Percentiles rank a stretch among this genome's conserved stretches.
Conservation (phyloP, 1,140 invertebrate species). For the Heliconius hewitsoni region DNA sequence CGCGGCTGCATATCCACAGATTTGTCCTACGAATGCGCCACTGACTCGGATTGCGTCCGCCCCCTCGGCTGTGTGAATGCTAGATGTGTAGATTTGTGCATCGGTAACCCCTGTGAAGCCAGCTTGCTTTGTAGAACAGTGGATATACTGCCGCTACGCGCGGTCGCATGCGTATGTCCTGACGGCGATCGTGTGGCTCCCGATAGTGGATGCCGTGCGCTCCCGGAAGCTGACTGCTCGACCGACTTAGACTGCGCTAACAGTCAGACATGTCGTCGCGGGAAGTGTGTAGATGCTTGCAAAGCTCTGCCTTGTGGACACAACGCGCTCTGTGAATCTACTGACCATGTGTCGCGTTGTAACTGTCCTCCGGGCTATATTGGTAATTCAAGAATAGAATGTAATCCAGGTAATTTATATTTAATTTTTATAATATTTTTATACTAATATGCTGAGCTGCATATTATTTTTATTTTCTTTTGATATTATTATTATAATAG, state of each 20-base stretch:
- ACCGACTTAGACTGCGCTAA: constrained; percentile 88
- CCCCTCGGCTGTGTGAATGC: constrained; percentile 89
- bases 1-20: constrained; percentile 83
- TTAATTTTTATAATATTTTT: constrained; percentile 15
- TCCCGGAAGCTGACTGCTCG: constrained; percentile 83
- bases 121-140: constrained; percentile 90
- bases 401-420: constrained; percentile 82
- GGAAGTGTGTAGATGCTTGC: constrained; percentile 91
- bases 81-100: constrained; percentile 89
- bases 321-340: constrained; percentile 91
- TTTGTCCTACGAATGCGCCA: constrained; percentile 84
- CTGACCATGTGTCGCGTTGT: constrained; percentile 89
- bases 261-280: constrained; percentile 87
- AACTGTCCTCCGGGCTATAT: constrained; percentile 89
- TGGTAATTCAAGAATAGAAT: constrained; percentile 92
- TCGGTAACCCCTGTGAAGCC: constrained; percentile 85
- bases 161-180: constrained; percentile 91
- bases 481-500: constrained; percentile 32
- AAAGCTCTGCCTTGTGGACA: constrained; percentile 88
- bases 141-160: constrained; percentile 89
- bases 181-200: constrained; percentile 77
- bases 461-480: background rate
- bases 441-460: background rate
- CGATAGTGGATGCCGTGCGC: constrained; percentile 82
- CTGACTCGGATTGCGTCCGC: constrained; percentile 88